phyloP scores from a whole-genome alignment of 2,113 vertebrate species.

The Sclerurus mexicanus region DNA sequence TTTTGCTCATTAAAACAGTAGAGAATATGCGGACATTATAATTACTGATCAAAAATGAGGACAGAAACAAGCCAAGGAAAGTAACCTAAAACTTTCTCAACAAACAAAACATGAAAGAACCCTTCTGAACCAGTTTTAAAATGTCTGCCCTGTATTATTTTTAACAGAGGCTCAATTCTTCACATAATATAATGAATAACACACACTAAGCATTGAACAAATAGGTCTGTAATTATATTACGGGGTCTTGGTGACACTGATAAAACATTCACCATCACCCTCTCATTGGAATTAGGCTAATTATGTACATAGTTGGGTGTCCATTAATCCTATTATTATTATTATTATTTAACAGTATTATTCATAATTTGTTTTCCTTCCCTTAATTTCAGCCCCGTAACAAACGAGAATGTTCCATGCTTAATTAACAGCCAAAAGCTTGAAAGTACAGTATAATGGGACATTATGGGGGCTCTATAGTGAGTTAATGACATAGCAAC shows the following conservation, averaged over 20 bases:
- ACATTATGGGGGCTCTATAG: slow-evolving; percentile 24
- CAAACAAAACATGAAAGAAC: neutral
- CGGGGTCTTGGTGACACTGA: slow-evolving; percentile 61
- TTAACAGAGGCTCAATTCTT: slow-evolving; percentile 44
- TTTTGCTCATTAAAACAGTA: neutral
- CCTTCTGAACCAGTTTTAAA: neutral
- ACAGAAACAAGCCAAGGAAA: neutral
- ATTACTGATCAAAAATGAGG: neutral
- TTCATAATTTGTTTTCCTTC: slow-evolving; percentile 62
- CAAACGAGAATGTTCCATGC: slow-evolving; percentile 52
- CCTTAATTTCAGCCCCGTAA: slow-evolving; percentile 62
- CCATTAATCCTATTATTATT: slow-evolving; percentile 65
- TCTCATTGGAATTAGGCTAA: slow-evolving; percentile 56
- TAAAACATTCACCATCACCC: slow-evolving; percentile 49
- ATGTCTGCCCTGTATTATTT: neutral
- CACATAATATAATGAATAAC: slow-evolving; percentile 53
- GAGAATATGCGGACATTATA: neutral
- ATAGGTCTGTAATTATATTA: slow-evolving; percentile 63
- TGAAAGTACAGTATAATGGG: slow-evolving; percentile 44
- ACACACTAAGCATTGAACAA: slow-evolving; percentile 39
- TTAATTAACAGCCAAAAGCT: slow-evolving; percentile 63
- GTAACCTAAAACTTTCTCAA: neutral
- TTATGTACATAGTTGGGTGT: slow-evolving; percentile 61
- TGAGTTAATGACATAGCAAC: slow-evolving; percentile 45
- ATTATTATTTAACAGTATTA: slow-evolving; percentile 64